Conservation (phyloP, 2,113 vertebrate species). For the Mastomys coucha region DNA sequence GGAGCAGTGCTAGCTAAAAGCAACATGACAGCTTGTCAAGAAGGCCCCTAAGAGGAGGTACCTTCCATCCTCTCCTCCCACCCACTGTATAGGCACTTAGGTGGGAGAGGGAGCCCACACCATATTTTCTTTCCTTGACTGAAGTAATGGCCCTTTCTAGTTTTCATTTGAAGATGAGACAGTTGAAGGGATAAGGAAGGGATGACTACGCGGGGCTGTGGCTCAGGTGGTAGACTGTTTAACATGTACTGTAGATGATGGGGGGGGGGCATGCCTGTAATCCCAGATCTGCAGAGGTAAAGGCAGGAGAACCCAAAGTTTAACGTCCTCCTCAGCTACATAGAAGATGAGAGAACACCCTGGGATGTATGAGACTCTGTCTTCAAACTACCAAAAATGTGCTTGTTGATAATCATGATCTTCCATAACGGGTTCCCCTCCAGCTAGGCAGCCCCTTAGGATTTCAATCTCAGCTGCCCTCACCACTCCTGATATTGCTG, state of each 20-base stretch:
- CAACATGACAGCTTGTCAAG: background rate
- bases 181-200: background rate
- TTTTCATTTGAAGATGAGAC: background rate
- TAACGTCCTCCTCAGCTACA: background rate
- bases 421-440: fast-evolving
- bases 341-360: background rate
- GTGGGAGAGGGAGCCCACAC: background rate
- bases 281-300: background rate
- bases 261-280: background rate
- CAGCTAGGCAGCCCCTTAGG: background rate
- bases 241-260: too few species aligned
- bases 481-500: background rate
- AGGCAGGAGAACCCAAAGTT: too few species aligned
- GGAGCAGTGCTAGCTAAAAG: background rate
- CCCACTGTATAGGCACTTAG: too few species aligned
- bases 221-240: background rate
- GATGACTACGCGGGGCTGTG: background rate
- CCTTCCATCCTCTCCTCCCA: background rate
- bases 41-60: background rate
- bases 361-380: background rate
- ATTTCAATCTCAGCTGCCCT: background rate
- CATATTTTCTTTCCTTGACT: background rate
- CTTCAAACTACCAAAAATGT: background rate
- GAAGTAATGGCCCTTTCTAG: background rate
- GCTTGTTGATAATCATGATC: background rate